Conservation (phyloP, 1,140 invertebrate genomes). For the Mactra quadrangularis region DNA sequence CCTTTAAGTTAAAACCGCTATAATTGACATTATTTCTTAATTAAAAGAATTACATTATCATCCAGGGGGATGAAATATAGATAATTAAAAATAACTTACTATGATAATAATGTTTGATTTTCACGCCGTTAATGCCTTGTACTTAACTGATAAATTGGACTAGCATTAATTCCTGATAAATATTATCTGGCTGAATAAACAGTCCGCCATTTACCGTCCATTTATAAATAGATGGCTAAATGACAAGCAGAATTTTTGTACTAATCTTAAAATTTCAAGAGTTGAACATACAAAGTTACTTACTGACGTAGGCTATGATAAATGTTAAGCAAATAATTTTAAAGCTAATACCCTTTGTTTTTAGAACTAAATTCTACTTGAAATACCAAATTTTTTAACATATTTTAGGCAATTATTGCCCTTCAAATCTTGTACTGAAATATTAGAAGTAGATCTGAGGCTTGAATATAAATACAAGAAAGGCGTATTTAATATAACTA, state of each 20-base stretch:
- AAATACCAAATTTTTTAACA: too few relatives aligned
- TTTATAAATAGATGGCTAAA: neutral
- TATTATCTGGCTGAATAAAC: conserved; percentile 41
- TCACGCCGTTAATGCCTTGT: conserved; percentile 45
- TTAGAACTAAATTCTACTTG: too few relatives aligned
- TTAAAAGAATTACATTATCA: too few relatives aligned
- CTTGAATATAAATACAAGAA: too few relatives aligned
- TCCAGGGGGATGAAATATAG: too few relatives aligned
- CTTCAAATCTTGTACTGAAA: too few relatives aligned
- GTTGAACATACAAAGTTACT: conserved; percentile 40
- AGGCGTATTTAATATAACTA: too few relatives aligned
- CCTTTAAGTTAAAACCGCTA: too few relatives aligned
- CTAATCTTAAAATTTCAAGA: neutral
- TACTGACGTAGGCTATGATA: neutral
- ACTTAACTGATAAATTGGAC: conserved; percentile 46
- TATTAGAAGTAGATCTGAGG: too few relatives aligned
- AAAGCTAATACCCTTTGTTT: too few relatives aligned
- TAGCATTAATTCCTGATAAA: conserved; percentile 58
- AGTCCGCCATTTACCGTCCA: conserved; percentile 5
- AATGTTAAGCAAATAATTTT: neutral
- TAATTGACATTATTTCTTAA: too few relatives aligned
- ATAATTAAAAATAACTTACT: conserved; percentile 30
- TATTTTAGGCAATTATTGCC: too few relatives aligned
- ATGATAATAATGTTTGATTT: conserved; percentile 52
- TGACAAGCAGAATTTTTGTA: conserved; percentile 24